Percentiles rank a stretch among this genome's conserved stretches.
Conservation (phyloP, 2,888 invertebrate species). For the Rhorus exstirpatorius region DNA sequence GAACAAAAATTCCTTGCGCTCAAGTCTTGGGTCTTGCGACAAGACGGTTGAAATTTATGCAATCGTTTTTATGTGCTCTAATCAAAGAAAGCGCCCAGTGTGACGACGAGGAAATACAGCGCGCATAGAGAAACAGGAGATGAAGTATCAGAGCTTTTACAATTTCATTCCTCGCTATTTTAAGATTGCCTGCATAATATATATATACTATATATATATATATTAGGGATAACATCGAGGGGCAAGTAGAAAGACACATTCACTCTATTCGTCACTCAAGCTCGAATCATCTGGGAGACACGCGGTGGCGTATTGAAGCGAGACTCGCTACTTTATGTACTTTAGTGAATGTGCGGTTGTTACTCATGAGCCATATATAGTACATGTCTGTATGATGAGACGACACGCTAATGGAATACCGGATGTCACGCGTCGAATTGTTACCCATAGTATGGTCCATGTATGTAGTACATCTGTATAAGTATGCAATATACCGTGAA, state of each 20-base stretch:
- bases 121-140: conserved; percentile 19
- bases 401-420: conserved; percentile 60
- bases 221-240: neutral
- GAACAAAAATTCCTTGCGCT: conserved; percentile 23
- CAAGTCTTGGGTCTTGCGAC: too few species aligned
- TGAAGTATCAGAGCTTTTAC: neutral
- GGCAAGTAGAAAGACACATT: conserved; percentile 40
- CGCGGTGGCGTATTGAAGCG: conserved; percentile 22
- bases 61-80: neutral
- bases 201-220: conserved; percentile 40
- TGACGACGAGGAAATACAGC: conserved; percentile 17
- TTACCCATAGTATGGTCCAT: conserved; percentile 26
- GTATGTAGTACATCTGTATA: conserved; percentile 7
- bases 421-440: conserved; percentile 67
- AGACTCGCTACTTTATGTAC: conserved; percentile 45
- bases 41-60: neutral
- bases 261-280: conserved; percentile 53
- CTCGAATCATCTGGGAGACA: conserved; percentile 56
- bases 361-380: conserved; percentile 20
- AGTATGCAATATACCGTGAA: conserved; percentile 19
- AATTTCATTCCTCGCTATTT: conserved; percentile 47
- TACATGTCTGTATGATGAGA: conserved; percentile 30
- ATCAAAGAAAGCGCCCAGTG: neutral
- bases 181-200: conserved; percentile 14
- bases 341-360: conserved; percentile 46